Base-by-base conservation (phyloP, 2,888 invertebrate species). In the Xestia rhomboidea region DNA sequence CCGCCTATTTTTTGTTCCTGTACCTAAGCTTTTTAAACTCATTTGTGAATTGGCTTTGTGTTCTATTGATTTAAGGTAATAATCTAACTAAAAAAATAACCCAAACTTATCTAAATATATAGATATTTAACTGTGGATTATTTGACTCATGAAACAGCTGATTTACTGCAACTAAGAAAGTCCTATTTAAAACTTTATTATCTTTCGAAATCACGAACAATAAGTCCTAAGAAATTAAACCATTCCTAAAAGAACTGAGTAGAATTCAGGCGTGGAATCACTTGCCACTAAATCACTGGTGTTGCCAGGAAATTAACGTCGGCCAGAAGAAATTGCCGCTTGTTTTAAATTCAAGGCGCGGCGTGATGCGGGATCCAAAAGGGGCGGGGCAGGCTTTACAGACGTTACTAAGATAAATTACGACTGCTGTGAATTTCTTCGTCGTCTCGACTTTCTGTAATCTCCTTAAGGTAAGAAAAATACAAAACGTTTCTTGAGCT, bases 381-480 rank as follows among this genome's bases (percentile, higher is more conserved):
- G 93, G 93, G 96, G 96, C 95, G 96, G 92, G 90, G 92, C 89
- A 83, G 85, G 90, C 91, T 91, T 91, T 91, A 88, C 90, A 89
- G 93, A 92, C 94, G 94, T 96, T 95, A 95, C 93, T 89, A 92
- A 95, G 95, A 96, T 95, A 94, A 95, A 96, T 96, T 94, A 94
- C 93, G 89, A 84, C 86, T 90, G 91, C 91, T 90, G 91, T 77
- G 91, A 91, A 92, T 92, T 91, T 90, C 91, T 91, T 89, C 88
- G 86, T 87, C 84, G 87, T 86, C 79, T 77, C 60, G 51, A 80
- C 82, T 81, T 83, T 81, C 86, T 30, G 89, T 93, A 93, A 93
- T 94, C 93, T 91, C 91, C 92, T 93, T 93, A 93, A 92, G 93
- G 94, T 93, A 90, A 91, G 90, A 76, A 79, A 79, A 92, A 91